Conservation (phyloP, 1,140 invertebrate genomes). For the Conopomorpha cramerella region DNA sequence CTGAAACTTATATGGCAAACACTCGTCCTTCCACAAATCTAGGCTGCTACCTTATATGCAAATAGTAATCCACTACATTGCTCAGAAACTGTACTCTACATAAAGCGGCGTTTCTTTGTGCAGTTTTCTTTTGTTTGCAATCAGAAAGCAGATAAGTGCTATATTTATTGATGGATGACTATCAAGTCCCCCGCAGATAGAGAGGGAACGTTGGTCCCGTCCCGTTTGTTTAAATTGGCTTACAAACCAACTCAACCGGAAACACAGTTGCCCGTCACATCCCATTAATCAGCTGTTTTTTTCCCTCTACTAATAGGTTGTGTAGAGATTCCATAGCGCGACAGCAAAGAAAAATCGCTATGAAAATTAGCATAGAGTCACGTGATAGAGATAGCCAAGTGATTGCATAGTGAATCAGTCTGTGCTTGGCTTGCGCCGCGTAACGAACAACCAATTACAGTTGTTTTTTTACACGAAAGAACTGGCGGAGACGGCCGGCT, state of each 20-base stretch:
- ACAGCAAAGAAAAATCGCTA: slow-evolving; percentile 35
- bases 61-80: slow-evolving; percentile 48
- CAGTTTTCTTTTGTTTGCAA: too few relatives aligned
- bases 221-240: slow-evolving; percentile 27
- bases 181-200: slow-evolving; percentile 32
- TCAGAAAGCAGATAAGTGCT: too few relatives aligned
- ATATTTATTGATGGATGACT: too few relatives aligned
- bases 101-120: too few relatives aligned
- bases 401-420: slow-evolving; percentile 4
- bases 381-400: slow-evolving; percentile 12
- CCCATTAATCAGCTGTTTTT: slow-evolving; percentile 39
- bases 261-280: slow-evolving; percentile 19
- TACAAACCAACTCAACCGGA: slow-evolving; percentile 41
- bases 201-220: slow-evolving; percentile 18
- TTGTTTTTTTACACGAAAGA: slow-evolving; percentile 19
- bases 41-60: slow-evolving; percentile 20
- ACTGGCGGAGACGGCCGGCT: slow-evolving; percentile 16
- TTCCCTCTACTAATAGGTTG: too few relatives aligned
- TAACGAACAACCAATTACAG: slow-evolving; percentile 13
- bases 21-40: slow-evolving; percentile 20
- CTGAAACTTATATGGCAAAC: slow-evolving; percentile 1
- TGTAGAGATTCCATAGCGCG: too few relatives aligned
- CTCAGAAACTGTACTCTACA: too few relatives aligned
- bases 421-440: too few relatives aligned
- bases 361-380: slow-evolving; percentile 24